These are phyloP conservation scores for Spodoptera frugiperda DNA, from an alignment of 1,140 invertebrate species.

Conservation along the genomic window DNA sequence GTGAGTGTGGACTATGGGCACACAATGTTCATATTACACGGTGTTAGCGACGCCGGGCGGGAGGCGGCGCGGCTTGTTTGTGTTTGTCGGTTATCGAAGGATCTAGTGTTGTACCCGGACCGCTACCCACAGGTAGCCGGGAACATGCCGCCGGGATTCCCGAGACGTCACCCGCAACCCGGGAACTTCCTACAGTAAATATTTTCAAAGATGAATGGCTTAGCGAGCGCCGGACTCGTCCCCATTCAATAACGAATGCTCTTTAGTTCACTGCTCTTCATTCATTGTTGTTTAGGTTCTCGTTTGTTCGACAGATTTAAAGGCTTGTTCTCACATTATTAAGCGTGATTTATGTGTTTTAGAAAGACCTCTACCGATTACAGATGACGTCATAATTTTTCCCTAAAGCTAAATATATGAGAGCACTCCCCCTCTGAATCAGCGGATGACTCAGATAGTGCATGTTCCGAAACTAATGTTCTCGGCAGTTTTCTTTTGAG, in stretches of 20 bases:
- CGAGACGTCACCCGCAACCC: slow-evolving; percentile 48
- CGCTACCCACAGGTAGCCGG: slow-evolving; percentile 66
- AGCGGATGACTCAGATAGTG: slow-evolving; percentile 15
- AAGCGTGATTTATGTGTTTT: slow-evolving; percentile 21
- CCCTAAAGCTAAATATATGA: not conserved
- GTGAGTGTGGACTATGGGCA: slow-evolving; percentile 3
- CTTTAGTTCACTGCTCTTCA: slow-evolving; percentile 7
- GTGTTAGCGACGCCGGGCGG: not conserved
- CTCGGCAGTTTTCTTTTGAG: slow-evolving; percentile 4
- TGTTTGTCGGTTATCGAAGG: slow-evolving; percentile 36
- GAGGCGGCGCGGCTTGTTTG: slow-evolving; percentile 19
- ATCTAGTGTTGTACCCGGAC: slow-evolving; percentile 59
- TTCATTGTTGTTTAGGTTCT: slow-evolving; percentile 18
- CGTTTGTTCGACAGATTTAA: not conserved
- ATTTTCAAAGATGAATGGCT: slow-evolving; percentile 51
- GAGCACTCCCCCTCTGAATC: slow-evolving; percentile 22
- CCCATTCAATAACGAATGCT: slow-evolving; percentile 24
- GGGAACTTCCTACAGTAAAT: slow-evolving; percentile 53
- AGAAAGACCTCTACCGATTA: not conserved
- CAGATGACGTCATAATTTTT: slow-evolving; percentile 20
- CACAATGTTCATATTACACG: slow-evolving; percentile 33
- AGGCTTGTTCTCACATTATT: slow-evolving; percentile 27
- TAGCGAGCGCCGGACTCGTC: slow-evolving; percentile 16
- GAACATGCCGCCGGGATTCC: slow-evolving; percentile 64
- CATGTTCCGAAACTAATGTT: slow-evolving; percentile 11